phyloP scores from a whole-genome alignment of 2,113 vertebrate species.

The Ailurus styani region DNA sequence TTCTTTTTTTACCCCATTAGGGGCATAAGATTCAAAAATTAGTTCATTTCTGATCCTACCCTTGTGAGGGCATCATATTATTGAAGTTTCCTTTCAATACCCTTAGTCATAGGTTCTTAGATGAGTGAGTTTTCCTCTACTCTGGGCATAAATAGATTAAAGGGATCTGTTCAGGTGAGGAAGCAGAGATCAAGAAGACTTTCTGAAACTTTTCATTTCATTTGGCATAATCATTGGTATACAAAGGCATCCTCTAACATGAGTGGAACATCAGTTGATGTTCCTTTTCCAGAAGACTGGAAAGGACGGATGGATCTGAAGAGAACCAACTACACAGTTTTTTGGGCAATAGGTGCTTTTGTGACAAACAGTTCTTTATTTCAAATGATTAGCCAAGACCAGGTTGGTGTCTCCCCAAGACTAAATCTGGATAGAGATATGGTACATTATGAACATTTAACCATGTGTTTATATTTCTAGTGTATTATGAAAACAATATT shows the following conservation, averaged over 20 bases:
- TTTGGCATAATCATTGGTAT: constrained; percentile 22
- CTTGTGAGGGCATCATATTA: not conserved
- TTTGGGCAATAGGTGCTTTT: not conserved
- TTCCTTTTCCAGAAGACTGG: not conserved
- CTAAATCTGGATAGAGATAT: not conserved
- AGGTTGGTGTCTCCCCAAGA: not conserved
- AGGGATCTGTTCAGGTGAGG: not conserved
- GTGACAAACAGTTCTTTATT: not conserved
- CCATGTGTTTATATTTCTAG: not conserved
- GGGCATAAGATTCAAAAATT: constrained; percentile 33
- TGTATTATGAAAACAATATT: not conserved
- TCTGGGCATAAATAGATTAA: constrained; percentile 40
- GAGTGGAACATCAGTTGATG: not conserved
- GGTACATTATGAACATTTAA: not conserved
- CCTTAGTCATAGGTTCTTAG: not conserved
- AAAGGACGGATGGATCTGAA: not conserved
- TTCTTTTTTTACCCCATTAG: not conserved
- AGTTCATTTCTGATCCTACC: constrained; percentile 16
- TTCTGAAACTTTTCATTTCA: constrained; percentile 39
- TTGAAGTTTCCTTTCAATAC: not conserved
- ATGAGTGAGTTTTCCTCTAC: constrained; percentile 17
- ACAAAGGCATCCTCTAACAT: constrained; percentile 6
- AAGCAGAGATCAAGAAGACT: constrained; percentile 60
- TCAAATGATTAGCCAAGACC: not conserved
- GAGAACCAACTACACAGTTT: not conserved